Percentiles rank a stretch among this genome's conserved stretches.
Conservation (phyloP, 2,888 invertebrate species). For the Dryobotodes eremita region DNA sequence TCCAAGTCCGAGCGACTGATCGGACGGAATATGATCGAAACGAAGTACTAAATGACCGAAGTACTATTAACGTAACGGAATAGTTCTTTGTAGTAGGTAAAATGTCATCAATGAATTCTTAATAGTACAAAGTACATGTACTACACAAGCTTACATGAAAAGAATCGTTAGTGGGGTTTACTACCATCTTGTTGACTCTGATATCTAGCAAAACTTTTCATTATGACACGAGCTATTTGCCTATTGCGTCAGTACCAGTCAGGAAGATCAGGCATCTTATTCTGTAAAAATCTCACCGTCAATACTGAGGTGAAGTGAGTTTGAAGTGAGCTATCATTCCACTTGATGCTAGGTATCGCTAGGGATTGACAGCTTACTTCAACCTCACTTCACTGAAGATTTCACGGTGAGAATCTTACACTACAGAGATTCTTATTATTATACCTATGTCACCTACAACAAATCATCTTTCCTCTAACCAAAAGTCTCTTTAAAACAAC, state of each 20-base stretch:
- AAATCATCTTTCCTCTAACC: background rate
- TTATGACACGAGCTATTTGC: background rate
- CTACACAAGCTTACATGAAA: too few species aligned
- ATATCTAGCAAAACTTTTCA: background rate
- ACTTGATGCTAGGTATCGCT: background rate
- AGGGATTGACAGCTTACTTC: background rate
- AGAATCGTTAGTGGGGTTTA: background rate
- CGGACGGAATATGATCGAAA: too few species aligned
- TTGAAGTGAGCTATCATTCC: background rate
- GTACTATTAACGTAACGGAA: too few species aligned
- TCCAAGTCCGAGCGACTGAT: too few species aligned
- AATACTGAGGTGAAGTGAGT: background rate
- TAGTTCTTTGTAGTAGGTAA: too few species aligned
- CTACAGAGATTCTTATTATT: background rate
- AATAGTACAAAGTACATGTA: too few species aligned
- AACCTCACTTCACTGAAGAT: background rate
- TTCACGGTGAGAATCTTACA: background rate
- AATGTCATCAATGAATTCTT: too few species aligned
- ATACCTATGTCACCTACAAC: background rate
- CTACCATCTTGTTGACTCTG: too few species aligned
- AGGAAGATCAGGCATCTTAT: background rate
- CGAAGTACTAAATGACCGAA: too few species aligned
- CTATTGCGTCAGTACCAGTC: background rate
- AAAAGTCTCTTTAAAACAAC: background rate
- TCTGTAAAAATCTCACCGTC: background rate